Evolutionary conservation across 1,140 invertebrate species (phyloP).

Genomic region (Diabrotica virgifera): DNA sequence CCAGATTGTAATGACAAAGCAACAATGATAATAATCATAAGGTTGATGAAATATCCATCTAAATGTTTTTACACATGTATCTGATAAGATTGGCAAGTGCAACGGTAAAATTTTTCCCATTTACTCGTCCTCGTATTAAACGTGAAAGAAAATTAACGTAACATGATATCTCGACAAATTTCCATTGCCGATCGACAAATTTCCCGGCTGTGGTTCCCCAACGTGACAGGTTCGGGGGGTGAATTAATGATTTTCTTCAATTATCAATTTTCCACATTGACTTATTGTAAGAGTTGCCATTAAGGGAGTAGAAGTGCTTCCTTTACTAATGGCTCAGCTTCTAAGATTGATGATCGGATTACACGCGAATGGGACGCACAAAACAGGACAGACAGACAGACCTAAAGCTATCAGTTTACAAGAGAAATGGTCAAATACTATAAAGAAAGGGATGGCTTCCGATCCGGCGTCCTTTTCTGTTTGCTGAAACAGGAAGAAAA

Average conservation of each 20-base stretch:
- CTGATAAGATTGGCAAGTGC: no score
- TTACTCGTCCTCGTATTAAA: no score
- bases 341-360: constrained; percentile 38
- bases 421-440: constrained; percentile 18
- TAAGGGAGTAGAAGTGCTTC: constrained; percentile 33
- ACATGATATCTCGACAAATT: constrained; percentile 6
- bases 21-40: no score
- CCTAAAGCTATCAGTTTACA: constrained; percentile 13
- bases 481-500: no score
- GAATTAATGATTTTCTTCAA: constrained; percentile 30
- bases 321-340: constrained; percentile 36
- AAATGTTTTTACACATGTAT: no score
- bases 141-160: no score
- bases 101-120: no score
- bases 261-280: constrained; percentile 36
- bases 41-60: no score
- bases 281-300: constrained; percentile 34
- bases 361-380: constrained; percentile 33
- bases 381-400: constrained; percentile 17
- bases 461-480: background rate
- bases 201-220: constrained; percentile 8
- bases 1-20: no score
- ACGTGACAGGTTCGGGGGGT: constrained; percentile 8
- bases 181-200: background rate
- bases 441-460: background rate